Base-by-base conservation (phyloP, 2,888 invertebrate genomes). In the Pyrgus malvae region DNA sequence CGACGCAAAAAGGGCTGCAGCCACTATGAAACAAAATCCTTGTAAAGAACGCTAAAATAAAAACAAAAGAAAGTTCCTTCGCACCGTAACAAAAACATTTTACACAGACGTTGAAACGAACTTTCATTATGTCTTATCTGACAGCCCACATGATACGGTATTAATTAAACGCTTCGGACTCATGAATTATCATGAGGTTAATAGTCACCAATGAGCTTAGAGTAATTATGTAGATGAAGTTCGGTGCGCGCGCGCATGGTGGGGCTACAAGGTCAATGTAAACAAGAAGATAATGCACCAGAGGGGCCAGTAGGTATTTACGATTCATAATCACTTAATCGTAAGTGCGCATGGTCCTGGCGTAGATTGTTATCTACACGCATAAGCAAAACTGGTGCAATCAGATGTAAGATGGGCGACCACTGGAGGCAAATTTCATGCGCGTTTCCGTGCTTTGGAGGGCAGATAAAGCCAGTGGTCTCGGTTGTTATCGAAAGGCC, bases 191-290 rank as follows among this genome's bases (percentile, higher is more conserved):
- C 81, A 81, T 81, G 80, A 88, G 85, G 82, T 86, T 88, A 87
- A 88, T 85, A 88, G 89, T 88, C 84, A 85, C 87, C 88, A 89
- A 88, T 90, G 88, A 83, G 88, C 85, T 82, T 77, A 72, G 82
- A 85, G 86, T 88, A 83, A 88, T 90, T 89, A 90, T 89, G 89
- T 86, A 89, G 88, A 90, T 88, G 85, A 83, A 78, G 61, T 71
- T 73, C 68, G 68, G 66, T 76, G 81, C 78, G 80, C 77, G 67
- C 60, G 75, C 77, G 78, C 78, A 68, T 35, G 12, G 68, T 74
- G 70, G 77, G 80, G 8, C n/a, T 41, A 37, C 57, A 57, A 63
- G 62, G 62, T 55, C 67, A 54, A 56, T 58, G 64, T 41, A 61
- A 63, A 57, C 58, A 70, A 74, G 45, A 40, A 58, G 16, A 9